phyloP scores from a whole-genome alignment of 2,888 invertebrate species.

The Erebia aethiops region DNA sequence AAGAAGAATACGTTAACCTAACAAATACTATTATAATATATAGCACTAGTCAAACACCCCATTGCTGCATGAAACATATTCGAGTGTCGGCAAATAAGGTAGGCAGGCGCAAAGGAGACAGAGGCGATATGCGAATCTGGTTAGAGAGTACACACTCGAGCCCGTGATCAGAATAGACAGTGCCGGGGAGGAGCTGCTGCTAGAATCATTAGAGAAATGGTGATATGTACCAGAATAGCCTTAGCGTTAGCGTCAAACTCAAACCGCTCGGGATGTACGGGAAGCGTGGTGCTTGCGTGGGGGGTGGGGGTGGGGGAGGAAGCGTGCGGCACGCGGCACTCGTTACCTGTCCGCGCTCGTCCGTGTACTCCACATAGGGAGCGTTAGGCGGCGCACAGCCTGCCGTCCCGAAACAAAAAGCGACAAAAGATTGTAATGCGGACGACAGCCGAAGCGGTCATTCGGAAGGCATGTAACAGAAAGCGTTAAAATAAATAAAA shows the following conservation, averaged over 20 bases:
- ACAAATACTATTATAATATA: background rate
- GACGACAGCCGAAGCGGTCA: slow-evolving; percentile 81
- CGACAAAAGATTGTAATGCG: slow-evolving; percentile 69
- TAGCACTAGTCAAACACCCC: slow-evolving; percentile 20
- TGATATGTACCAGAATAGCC: slow-evolving; percentile 21
- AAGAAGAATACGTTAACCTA: background rate
- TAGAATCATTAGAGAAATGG: slow-evolving; percentile 21
- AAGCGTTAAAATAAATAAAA: slow-evolving; percentile 81
- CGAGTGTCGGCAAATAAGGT: slow-evolving; percentile 35
- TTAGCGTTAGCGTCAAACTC: slow-evolving; percentile 55
- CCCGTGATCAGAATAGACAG: slow-evolving; percentile 38
- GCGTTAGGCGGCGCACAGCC: slow-evolving; percentile 93
- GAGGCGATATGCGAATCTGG: slow-evolving; percentile 60
- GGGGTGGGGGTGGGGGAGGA: slow-evolving; percentile 9
- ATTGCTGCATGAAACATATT: slow-evolving; percentile 25
- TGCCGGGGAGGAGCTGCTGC: slow-evolving; percentile 23
- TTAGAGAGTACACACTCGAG: slow-evolving; percentile 45
- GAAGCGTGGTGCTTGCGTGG: slow-evolving; percentile 38
- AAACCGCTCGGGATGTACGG: slow-evolving; percentile 34
- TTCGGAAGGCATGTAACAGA: slow-evolving; percentile 84
- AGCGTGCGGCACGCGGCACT: slow-evolving; percentile 67
- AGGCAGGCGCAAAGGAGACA: slow-evolving; percentile 44
- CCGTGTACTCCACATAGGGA: slow-evolving; percentile 97
- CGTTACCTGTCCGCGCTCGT: slow-evolving; percentile 97
- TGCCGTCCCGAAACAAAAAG: slow-evolving; percentile 77